These are phyloP conservation scores for Mythimna loreyi DNA, from an alignment of 2,888 invertebrate species.

Conservation along the genomic window DNA sequence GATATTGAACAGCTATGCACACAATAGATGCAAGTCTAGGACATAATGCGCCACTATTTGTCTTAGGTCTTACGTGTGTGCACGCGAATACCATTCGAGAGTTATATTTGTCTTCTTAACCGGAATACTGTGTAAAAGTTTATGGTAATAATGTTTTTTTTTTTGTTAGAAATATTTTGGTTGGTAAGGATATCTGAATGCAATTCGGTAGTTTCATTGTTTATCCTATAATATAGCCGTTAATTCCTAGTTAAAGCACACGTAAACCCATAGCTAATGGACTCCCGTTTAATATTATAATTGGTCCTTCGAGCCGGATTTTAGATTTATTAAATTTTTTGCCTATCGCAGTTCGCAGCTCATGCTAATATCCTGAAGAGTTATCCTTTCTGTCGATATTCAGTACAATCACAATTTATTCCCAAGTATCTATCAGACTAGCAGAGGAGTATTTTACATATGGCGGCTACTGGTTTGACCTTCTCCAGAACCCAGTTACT, in stretches of 20 bases:
- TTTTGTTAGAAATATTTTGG: not conserved
- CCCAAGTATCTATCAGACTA: too few relatives aligned
- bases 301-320: conserved; percentile 1
- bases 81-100: conserved; percentile 20
- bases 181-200: not conserved
- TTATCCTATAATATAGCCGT: too few relatives aligned
- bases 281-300: not conserved
- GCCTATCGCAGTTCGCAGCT: not conserved
- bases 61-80: conserved; percentile 25
- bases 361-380: not conserved
- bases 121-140: not conserved
- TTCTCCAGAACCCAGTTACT: too few relatives aligned
- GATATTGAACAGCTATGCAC: conserved; percentile 47
- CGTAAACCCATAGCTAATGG: not conserved
- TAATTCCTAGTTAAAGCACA: not conserved
- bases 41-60: conserved; percentile 32
- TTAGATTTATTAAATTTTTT: not conserved
- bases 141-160: not conserved
- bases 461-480: too few relatives aligned
- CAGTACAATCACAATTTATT: too few relatives aligned
- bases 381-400: not conserved
- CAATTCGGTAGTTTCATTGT: not conserved
- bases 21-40: conserved; percentile 46
- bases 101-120: not conserved
- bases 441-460: too few relatives aligned